Conservation (phyloP, 2,113 vertebrate genomes). For the Scomber colias region DNA sequence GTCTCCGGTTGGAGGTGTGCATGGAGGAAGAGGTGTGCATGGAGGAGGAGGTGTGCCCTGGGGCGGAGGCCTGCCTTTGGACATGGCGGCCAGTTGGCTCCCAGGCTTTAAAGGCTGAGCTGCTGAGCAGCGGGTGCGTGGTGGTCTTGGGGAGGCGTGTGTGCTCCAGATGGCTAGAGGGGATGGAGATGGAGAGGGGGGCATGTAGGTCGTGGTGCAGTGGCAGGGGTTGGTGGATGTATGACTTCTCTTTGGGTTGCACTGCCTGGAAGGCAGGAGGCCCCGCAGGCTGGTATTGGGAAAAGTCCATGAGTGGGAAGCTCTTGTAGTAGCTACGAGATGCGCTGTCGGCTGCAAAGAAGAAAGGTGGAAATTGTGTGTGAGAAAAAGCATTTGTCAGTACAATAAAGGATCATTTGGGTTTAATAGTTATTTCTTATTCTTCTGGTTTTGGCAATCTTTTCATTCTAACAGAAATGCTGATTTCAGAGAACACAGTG, state of each 20-base stretch:
- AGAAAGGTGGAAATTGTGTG: neutral
- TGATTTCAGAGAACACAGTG: too few relatives aligned
- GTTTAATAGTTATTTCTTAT: neutral
- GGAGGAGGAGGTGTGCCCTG: slow-evolving; percentile 65
- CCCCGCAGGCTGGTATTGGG: slow-evolving; percentile 76
- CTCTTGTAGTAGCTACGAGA: slow-evolving; percentile 89
- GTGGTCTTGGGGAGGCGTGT: slow-evolving; percentile 82
- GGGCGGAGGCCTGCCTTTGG: slow-evolving; percentile 81
- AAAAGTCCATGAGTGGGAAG: slow-evolving; percentile 85
- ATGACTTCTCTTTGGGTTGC: slow-evolving; percentile 83
- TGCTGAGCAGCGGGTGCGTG: slow-evolving; percentile 78
- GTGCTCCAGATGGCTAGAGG: slow-evolving; percentile 81
- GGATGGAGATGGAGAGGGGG: slow-evolving; percentile 84
- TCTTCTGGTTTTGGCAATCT: too few relatives aligned
- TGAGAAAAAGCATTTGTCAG: neutral
- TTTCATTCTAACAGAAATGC: too few relatives aligned
- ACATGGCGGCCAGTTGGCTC: slow-evolving; percentile 77
- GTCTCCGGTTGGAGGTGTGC: slow-evolving; percentile 76
- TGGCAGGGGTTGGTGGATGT: slow-evolving; percentile 76
- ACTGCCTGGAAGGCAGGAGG: slow-evolving; percentile 81
- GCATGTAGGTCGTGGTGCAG: slow-evolving; percentile 79
- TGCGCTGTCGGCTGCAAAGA: slow-evolving; percentile 80
- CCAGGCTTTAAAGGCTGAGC: slow-evolving; percentile 85
- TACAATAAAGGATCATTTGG: neutral
- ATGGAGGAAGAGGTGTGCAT: slow-evolving; percentile 60